Evolutionary conservation across 1,140 invertebrate species (phyloP), one percentile per base, ranked within the genome.

Genomic region (Parasteatoda tepidariorum): DNA sequence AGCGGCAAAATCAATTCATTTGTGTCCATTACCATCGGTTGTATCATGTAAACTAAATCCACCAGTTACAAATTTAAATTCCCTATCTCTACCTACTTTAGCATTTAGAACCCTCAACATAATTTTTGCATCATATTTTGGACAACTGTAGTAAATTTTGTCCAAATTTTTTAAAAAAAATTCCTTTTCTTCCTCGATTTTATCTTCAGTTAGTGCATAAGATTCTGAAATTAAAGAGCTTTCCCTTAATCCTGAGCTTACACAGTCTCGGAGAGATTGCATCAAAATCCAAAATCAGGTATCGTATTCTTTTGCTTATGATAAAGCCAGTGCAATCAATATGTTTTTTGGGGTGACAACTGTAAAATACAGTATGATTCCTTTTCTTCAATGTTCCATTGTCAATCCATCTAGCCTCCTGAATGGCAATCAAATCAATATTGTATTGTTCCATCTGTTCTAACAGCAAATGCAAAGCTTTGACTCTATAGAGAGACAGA

Each of bases 401-500:
- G 38, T 13, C 38, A 41, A 41, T 41, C 38, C 38, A 41, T 41
- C 38, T 41, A 41, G 13, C 13, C 38, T 41, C 38, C n/a, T n/a
- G n/a, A n/a, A n/a, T n/a, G n/a, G n/a, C n/a, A n/a, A n/a, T n/a
- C n/a, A n/a, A n/a, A 5, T 41, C 38, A 13, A 41, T 41, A 41
- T 41, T 70, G 33, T 70, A 70, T 70, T 70, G 67, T 26, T 70
- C 33, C 34, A 70, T 0, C 28, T 22, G 67, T 28, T 70, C 18
- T 33, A 54, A 28, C 28, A 70, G 22, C 22, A 26, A 28, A 5
- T 28, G 24, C 22, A 70, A 33, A 28, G 34, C n/a, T 9, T 33
- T 70, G 6, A 2, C 28, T 70, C 67, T 70, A 28, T 70, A 70
- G 2, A 70, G n/a, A 70, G 67, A 70, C 34, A 70, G 13, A 41